phyloP scores from a whole-genome alignment of 2,888 invertebrate genomes.

The Melanotus villosus region DNA sequence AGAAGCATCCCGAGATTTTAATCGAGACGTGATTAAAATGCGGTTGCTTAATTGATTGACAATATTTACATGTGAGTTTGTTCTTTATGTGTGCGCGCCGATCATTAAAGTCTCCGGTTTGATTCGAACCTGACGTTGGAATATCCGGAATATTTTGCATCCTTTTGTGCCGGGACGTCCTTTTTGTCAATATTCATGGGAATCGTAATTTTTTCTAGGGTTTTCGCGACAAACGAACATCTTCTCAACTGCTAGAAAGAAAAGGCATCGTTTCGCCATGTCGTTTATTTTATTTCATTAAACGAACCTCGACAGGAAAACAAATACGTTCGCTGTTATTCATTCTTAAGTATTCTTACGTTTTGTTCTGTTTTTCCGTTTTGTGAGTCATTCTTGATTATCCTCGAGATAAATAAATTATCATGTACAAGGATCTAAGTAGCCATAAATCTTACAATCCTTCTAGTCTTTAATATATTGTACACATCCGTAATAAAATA shows the following conservation, averaged over 20 bases:
- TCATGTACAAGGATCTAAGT: constrained; percentile 38
- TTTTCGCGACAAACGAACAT: neutral
- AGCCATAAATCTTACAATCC: constrained; percentile 39
- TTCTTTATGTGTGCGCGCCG: constrained; percentile 21
- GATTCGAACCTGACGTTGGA: constrained; percentile 2
- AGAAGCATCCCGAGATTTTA: neutral
- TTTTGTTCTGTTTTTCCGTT: constrained; percentile 31
- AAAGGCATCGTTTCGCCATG: neutral
- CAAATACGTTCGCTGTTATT: constrained; percentile 34
- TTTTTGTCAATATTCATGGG: constrained; percentile 23
- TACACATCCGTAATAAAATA: constrained; percentile 37
- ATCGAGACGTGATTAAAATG: constrained; percentile 7
- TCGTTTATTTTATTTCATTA: constrained; percentile 24
- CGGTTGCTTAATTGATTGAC: constrained; percentile 29
- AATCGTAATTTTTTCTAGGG: constrained; percentile 11
- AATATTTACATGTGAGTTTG: constrained; percentile 15
- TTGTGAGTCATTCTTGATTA: constrained; percentile 38
- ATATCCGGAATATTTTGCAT: constrained; percentile 28
- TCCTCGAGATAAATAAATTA: constrained; percentile 42
- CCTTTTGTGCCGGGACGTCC: constrained; percentile 5
- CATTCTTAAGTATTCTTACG: constrained; percentile 24
- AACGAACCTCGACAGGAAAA: constrained; percentile 28
- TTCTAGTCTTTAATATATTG: constrained; percentile 36
- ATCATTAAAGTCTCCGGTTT: constrained; percentile 28
- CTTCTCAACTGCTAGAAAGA: neutral